A percentile compares a stretch with the other conserved stretches of the same genome.
These are phyloP conservation scores for Neotoxoptera formosana DNA, from an alignment of 1,140 invertebrate species.

Conservation along the genomic window DNA sequence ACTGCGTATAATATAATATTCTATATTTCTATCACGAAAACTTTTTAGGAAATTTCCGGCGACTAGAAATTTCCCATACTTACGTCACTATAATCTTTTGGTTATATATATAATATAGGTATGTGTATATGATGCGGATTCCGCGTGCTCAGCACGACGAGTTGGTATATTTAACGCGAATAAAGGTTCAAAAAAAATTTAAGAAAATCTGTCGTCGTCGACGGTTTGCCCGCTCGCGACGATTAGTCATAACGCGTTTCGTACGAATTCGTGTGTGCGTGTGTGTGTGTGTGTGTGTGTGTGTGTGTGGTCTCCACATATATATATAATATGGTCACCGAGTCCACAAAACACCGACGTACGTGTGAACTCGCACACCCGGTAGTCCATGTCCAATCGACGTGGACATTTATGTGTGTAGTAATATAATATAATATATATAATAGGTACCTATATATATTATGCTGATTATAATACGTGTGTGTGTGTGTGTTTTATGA, in stretches of 20 bases:
- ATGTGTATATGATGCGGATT: no score
- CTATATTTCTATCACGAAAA: no score
- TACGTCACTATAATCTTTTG: no score
- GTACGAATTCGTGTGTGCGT: not conserved
- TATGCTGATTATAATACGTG: not conserved
- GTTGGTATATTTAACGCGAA: slow-evolving; percentile 28
- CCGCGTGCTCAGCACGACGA: not conserved
- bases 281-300: not conserved
- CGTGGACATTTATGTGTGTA: slow-evolving; percentile 4
- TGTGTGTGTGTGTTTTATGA: not conserved
- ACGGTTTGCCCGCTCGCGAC: not conserved
- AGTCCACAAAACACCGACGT: not conserved
- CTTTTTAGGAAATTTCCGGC: no score
- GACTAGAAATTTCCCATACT: no score
- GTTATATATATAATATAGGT: no score
- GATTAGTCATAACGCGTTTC: slow-evolving; percentile 50
- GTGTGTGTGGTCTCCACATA: not conserved
- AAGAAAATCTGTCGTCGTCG: not conserved
- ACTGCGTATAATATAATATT: no score
- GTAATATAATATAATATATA: no score
- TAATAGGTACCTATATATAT: no score
- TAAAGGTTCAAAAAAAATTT: not conserved
- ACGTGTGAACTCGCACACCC: slow-evolving; percentile 23
- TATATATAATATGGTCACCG: no score
- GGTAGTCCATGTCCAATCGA: slow-evolving; percentile 53